Conservation (phyloP, 53 echinoderm and acorn worm species). For the Astropecten irregularis region DNA sequence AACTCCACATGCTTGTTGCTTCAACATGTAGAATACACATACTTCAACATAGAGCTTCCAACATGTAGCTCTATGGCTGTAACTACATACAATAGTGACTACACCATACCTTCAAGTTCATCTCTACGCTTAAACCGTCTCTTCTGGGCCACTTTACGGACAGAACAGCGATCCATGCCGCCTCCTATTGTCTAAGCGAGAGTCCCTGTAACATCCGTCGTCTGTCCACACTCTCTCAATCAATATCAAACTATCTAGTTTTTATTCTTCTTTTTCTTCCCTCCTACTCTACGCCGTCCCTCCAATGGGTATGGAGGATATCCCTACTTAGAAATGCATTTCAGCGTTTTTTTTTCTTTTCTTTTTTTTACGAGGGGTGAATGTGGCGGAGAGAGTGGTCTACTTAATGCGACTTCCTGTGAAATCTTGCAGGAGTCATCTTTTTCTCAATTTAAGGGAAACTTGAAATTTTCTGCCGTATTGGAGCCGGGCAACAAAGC, state of each 20-base stretch:
- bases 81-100: no score
- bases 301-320: constrained; percentile 10
- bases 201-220: background rate
- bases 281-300: background rate
- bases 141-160: background rate
- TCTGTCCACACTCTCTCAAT: background rate
- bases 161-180: background rate
- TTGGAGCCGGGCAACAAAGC: no score
- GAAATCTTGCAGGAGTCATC: constrained; percentile 16
- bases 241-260: background rate
- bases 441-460: background rate
- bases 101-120: constrained; percentile 25
- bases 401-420: constrained; percentile 52
- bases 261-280: background rate
- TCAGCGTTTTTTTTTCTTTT: no score
- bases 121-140: background rate
- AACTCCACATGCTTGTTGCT: no score
- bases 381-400: no score
- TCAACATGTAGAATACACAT: no score
- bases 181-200: constrained; percentile 13
- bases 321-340: constrained; percentile 47
- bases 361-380: no score
- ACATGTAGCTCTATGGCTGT: no score
- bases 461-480: no score
- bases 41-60: no score